Evolutionary conservation across 53 echinoderm and acorn worm genomes (phyloP), one percentile per base, ranked within the genome.

Genomic region (Mesocentrotus franciscanus): DNA sequence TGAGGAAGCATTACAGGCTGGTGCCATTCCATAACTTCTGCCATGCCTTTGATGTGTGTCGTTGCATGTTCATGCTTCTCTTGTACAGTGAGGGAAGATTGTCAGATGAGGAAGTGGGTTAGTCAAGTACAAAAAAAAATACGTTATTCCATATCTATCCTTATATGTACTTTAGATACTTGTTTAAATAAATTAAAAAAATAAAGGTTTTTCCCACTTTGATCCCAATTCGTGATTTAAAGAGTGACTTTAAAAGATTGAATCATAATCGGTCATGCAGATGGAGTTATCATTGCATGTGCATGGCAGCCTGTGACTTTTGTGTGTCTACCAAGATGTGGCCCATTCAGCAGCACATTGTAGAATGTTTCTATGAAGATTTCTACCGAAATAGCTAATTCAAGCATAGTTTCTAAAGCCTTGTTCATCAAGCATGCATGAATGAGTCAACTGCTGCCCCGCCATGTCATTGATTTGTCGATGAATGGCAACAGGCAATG

Each of bases 261-360:
- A 49, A 49, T 49, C 4, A 6, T 49, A 49, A 49, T 49, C 6
- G 30, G 8, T 24, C 4, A 7, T 74, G 32, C 49, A 99, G 98
- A 92, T 79, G 83, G 61, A 96, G 96, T 61, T 83, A 97, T 8
- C 97, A 96, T 78, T 95, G 96, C 61, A 72, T 99, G 55, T 95
- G 97, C 92, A 99, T 99, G 99, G 98, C 99, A 16, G 98, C 98
- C n/a, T 97, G 98, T 96, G 99, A 98, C 62, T 95, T 99, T 61
- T 97, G 97, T 92, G 97, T 95, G 15, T 95, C 96, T 1, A 92
- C 97, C 9, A 99, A 98, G 84, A 93, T 96, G 10, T 98, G 97
- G 97, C 97, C 98, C 1, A 92, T 95, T 15, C 98, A 99, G 35
- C 95, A 95, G 57, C 95, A 97, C 9, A 95, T 95, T 18, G 99